These are phyloP conservation scores for Acleris laterana DNA, from an alignment of 2,888 invertebrate species.

Conservation along the genomic window DNA sequence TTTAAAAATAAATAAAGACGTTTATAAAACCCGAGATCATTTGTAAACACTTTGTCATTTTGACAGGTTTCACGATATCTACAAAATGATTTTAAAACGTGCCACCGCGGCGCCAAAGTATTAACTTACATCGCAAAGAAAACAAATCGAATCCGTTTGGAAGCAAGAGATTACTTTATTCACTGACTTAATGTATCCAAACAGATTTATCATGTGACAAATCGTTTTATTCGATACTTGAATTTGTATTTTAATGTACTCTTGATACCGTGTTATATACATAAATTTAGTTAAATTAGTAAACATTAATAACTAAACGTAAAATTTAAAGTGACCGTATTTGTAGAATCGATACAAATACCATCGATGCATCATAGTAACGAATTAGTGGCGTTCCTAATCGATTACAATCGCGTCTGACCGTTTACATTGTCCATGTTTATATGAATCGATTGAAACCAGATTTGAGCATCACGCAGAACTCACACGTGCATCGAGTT, in stretches of 20 bases:
- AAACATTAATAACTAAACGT: background rate
- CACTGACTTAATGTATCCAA: slow-evolving; percentile 63
- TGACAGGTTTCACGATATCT: slow-evolving; percentile 64
- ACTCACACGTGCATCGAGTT: slow-evolving; percentile 69
- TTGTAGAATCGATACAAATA: background rate
- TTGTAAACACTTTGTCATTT: slow-evolving; percentile 67
- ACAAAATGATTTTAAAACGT: slow-evolving; percentile 56
- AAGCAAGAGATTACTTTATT: slow-evolving; percentile 64
- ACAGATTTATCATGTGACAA: slow-evolving; percentile 62
- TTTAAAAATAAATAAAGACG: slow-evolving; percentile 27
- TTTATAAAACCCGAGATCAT: slow-evolving; percentile 39
- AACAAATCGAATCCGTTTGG: slow-evolving; percentile 63
- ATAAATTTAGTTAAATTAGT: slow-evolving; percentile 35
- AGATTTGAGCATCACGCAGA: slow-evolving; percentile 49
- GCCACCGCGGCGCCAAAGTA: slow-evolving; percentile 65
- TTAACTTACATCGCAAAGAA: slow-evolving; percentile 65
- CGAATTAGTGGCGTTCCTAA: background rate
- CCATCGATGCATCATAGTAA: background rate
- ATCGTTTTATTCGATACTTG: slow-evolving; percentile 54
- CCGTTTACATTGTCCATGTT: slow-evolving; percentile 26
- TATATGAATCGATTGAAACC: slow-evolving; percentile 44
- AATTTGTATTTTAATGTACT: slow-evolving; percentile 31
- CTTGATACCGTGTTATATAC: slow-evolving; percentile 38
- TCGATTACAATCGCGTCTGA: slow-evolving; percentile 11
- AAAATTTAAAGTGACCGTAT: background rate